Base-by-base conservation (phyloP, 2,888 invertebrate genomes). In the Fragum fragum region DNA sequence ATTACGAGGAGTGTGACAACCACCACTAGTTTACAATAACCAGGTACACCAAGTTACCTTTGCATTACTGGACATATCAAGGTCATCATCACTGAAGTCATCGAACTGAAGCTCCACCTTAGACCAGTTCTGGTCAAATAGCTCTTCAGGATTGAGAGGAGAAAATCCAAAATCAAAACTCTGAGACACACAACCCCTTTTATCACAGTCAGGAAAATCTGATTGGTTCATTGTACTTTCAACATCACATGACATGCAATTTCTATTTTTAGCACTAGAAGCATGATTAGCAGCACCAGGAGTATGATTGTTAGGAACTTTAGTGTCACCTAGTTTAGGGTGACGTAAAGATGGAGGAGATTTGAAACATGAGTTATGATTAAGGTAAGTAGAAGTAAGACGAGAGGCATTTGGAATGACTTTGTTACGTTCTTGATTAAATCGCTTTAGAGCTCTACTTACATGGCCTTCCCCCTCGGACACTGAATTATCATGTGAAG, bases 71-170 rank as follows among this genome's bases (percentile, higher is more conserved):
- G 55, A 55, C 32, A 70, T 76, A 18, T 81, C 81, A 63, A 79
- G 81, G 32, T 88, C 86, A 39, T 85, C 87, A 71, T 88, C 88
- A 85, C 88, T 89, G 63, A 87, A 89, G 26, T 89, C 90, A 79
- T 90, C 89, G 74, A 89, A 88, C 57, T 76, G 87, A 36, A 88
- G 83, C 42, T 92, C 92, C 9, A 90, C 90, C 70, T 91, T 90
- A 0, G 92, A 91, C 92, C 92, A 92, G 81, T 91, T 90, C 52
- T 90, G 87, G 72, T 92, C 91, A 80, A 92, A 91, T 63, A 92
- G 81, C 70, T 92, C 90, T 69, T 92, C 90, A n/a, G 88, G 90
- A 1, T 89, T 88, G 26, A 91, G 66, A n/a, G 88, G 76, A n/a
- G 80, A 21, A 21, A 77, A 77, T 85, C 85, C 85, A 75, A 71